A percentile compares a stretch with the other conserved stretches of the same genome.
Conservation (phyloP, 2,888 invertebrate species). For the Cylloceria caligata region DNA sequence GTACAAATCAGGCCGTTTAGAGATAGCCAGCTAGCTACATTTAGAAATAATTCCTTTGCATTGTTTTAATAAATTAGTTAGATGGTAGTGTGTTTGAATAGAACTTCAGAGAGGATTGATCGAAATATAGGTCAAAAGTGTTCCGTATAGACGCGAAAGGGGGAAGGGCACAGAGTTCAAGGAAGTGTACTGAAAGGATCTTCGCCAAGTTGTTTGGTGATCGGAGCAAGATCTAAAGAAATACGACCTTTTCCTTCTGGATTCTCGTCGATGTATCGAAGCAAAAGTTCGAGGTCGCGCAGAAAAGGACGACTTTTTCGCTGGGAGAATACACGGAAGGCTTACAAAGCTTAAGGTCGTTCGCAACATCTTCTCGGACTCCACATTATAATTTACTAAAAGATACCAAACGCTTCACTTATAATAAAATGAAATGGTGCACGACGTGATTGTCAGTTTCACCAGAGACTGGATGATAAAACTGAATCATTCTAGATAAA, state of each 20-base stretch:
- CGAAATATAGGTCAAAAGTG: not conserved
- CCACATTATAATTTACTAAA: constrained; percentile 20
- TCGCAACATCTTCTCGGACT: constrained; percentile 27
- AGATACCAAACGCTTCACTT: constrained; percentile 19
- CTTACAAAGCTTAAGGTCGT: constrained; percentile 44
- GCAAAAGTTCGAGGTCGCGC: constrained; percentile 44
- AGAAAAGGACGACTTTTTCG: constrained; percentile 38
- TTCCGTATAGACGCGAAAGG: constrained; percentile 9
- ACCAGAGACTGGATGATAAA: not conserved
- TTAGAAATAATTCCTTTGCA: not conserved
- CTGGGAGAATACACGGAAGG: constrained; percentile 4
- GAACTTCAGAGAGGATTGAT: not conserved
- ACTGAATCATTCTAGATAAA: not conserved
- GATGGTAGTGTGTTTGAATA: not conserved
- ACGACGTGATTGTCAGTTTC: not conserved
- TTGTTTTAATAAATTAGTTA: not conserved
- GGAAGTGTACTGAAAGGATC: constrained; percentile 40
- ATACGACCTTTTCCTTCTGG: constrained; percentile 41
- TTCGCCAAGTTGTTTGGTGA: constrained; percentile 17
- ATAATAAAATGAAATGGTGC: constrained; percentile 6
- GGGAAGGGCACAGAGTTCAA: constrained; percentile 13
- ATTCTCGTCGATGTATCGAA: constrained; percentile 30
- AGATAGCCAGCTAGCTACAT: too few relatives aligned
- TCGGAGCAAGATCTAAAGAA: constrained; percentile 45
- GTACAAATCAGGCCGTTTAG: too few relatives aligned